phyloP scores from a whole-genome alignment of 2,113 vertebrate genomes.

The Philantomba maxwellii region DNA sequence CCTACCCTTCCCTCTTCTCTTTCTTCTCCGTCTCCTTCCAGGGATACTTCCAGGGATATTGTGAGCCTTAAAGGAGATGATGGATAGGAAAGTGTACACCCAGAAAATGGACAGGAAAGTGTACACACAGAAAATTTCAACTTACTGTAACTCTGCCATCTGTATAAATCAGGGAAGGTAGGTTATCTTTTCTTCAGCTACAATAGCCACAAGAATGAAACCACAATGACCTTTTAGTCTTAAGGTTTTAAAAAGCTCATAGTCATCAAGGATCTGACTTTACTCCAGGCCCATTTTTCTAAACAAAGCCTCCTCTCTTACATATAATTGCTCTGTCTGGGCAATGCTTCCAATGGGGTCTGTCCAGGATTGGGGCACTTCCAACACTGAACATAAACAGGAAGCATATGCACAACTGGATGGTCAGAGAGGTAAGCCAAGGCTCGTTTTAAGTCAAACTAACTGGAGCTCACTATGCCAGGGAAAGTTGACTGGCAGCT shows the following conservation, averaged over 20 bases:
- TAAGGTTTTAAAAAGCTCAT: background rate
- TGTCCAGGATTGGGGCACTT: background rate
- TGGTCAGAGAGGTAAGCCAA: background rate
- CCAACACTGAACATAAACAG: background rate
- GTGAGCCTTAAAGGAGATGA: background rate
- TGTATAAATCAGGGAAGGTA: background rate
- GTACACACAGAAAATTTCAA: background rate
- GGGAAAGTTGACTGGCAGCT: background rate
- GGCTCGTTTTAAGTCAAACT: background rate
- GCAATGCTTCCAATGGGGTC: background rate
- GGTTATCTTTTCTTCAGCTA: background rate
- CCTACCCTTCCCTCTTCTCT: background rate
- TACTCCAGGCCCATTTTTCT: background rate
- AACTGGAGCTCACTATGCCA: background rate
- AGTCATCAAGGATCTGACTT: background rate
- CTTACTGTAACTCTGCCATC: background rate
- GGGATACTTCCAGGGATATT: background rate
- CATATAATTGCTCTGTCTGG: background rate
- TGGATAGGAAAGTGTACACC: background rate
- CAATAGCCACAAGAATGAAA: background rate
- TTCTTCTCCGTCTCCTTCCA: background rate
- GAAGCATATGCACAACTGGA: background rate
- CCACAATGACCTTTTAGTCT: background rate
- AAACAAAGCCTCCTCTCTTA: background rate
- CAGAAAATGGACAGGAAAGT: background rate